Evolutionary conservation across 2,113 vertebrate species (phyloP), one percentile per base, ranked within the genome.

Genomic region (Elephas maximus): DNA sequence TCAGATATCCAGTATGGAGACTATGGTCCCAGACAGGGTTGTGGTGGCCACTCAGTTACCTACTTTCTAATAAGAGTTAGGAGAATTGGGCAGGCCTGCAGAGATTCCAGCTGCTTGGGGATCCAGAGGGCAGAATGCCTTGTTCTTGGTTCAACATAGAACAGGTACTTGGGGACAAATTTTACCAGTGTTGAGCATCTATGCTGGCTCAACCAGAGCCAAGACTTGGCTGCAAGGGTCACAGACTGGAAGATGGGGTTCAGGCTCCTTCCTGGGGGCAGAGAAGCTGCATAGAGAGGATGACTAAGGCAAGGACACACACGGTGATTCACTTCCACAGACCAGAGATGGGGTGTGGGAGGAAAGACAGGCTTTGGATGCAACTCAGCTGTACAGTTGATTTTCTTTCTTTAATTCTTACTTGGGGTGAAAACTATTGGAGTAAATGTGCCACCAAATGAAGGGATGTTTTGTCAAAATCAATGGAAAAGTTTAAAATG

Each of bases 361-460:
- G 23, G 48, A 51, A 45, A 23, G 87, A 63, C 71, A 30, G 94
- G 94, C 91, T 94, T 77, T n/a, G 92, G 91, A 92, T 33, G 65
- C 94, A 95, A 80, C 71, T 79, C 48, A 78, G 51, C 26, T 37
- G 44, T 48, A 18, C 45, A 51, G 48, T 65, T 33, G 45, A 2
- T 71, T 79, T 44, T n/a, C 37, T 21, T 93, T 44, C 24, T 18
- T 41, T 11, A 23, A 23, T 45, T 51, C 23, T 80, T 53, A 44
- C 20, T n/a, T 21, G 67, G 26, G 45, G 37, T 79, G 12, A 71
- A 80, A 88, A 14, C 30, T 24, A 76, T 84, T 45, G 30, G 8
- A 76, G 85, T n/a, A 23, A 79, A 65, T 67, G 4, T 78, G 69
- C 4, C 44, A 69, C 3, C 24, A 63, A 74, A 45, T 37, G 45